A percentile compares a stretch with the other conserved stretches of the same genome.
These are phyloP conservation scores for Drosophila ananassae DNA, from an alignment of 1,140 invertebrate genomes.

Conservation along the genomic window DNA sequence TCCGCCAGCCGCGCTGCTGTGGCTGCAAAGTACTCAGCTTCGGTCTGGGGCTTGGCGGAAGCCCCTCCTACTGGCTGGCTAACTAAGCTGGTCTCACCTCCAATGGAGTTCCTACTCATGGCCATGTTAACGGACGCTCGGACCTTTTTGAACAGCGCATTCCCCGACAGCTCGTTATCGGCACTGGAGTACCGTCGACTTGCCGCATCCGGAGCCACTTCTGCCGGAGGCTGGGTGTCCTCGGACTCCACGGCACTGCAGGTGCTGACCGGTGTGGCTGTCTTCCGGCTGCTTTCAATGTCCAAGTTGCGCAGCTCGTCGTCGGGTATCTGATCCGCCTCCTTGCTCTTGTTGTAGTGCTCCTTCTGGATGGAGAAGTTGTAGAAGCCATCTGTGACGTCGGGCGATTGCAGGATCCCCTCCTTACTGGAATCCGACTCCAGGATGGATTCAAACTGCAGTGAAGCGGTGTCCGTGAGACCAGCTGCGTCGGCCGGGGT, in stretches of 20 bases:
- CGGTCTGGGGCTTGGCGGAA: constrained; percentile 57
- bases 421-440: constrained; percentile 72
- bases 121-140: constrained; percentile 77
- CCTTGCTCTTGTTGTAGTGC: constrained; percentile 78
- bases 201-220: constrained; percentile 20
- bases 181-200: constrained; percentile 39
- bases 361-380: constrained; percentile 83
- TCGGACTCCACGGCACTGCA: constrained; percentile 15
- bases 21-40: constrained; percentile 75
- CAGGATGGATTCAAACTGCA: constrained; percentile 81
- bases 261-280: constrained; percentile 32
- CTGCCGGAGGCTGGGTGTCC: constrained; percentile 4
- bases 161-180: constrained; percentile 79
- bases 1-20: constrained; percentile 75
- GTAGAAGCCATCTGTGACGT: constrained; percentile 83
- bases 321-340: constrained; percentile 66
- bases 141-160: constrained; percentile 83
- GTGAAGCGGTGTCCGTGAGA: constrained; percentile 74
- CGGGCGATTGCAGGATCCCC: constrained; percentile 67
- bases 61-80: constrained; percentile 6
- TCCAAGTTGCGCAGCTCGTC: constrained; percentile 79
- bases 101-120: constrained; percentile 54
- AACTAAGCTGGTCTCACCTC: constrained; percentile 15
- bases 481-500: constrained; percentile 68
- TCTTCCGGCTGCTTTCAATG: constrained; percentile 52